phyloP scores from a whole-genome alignment of 2,888 invertebrate species.

The Drosophila conformis region DNA sequence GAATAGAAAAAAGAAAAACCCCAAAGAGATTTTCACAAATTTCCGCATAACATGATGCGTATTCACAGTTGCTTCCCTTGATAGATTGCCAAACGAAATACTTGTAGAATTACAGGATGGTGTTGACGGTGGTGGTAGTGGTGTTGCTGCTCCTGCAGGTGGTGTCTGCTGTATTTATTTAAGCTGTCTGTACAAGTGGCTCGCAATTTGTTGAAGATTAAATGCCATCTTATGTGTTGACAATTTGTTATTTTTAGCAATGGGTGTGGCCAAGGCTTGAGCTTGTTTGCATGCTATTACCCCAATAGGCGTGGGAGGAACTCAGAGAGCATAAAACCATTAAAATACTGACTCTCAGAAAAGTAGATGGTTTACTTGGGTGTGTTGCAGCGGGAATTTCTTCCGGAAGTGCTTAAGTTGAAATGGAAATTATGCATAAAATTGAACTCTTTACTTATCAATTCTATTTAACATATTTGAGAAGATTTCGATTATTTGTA shows the following conservation, averaged over 20 bases:
- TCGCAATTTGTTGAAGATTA: slow-evolving; percentile 79
- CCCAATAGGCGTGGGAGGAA: background rate
- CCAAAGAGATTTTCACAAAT: slow-evolving; percentile 75
- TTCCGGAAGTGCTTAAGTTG: background rate
- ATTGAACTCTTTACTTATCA: background rate
- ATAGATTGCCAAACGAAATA: slow-evolving; percentile 66
- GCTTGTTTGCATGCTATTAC: slow-evolving; percentile 49
- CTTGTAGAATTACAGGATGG: background rate
- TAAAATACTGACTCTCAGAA: slow-evolving; percentile 20
- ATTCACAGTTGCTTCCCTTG: slow-evolving; percentile 53
- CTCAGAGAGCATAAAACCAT: slow-evolving; percentile 19
- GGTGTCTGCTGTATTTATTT: slow-evolving; percentile 66
- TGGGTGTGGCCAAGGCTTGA: slow-evolving; percentile 47
- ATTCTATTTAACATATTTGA: background rate
- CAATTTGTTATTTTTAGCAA: slow-evolving; percentile 73
- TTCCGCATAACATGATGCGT: slow-evolving; percentile 72
- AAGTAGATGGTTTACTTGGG: slow-evolving; percentile 8
- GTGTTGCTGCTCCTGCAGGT: slow-evolving; percentile 5
- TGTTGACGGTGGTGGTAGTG: slow-evolving; percentile 14
- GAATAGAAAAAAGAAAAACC: slow-evolving; percentile 24
- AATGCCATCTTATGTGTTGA: slow-evolving; percentile 77
- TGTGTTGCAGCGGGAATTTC: background rate
- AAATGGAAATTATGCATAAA: background rate
- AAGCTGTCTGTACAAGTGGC: slow-evolving; percentile 79
- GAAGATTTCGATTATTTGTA: background rate